phyloP scores from a whole-genome alignment of 2,888 invertebrate species.

The Odontocolon sp. region DNA sequence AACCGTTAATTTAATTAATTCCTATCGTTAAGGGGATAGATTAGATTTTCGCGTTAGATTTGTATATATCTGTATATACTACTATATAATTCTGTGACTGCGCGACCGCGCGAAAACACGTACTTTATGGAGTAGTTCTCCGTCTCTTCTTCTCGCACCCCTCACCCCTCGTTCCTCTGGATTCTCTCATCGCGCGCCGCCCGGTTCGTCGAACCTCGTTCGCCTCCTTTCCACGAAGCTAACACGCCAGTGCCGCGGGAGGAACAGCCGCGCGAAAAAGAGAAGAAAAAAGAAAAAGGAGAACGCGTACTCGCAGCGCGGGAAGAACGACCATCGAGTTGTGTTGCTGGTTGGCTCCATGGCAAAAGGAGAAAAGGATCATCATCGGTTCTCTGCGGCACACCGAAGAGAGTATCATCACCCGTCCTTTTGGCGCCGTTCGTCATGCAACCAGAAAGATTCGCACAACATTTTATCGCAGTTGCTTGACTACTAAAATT shows the following conservation, averaged over 20 bases:
- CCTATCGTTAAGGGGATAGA: background rate
- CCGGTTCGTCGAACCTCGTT: constrained; percentile 51
- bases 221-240: constrained; percentile 49
- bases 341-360: background rate
- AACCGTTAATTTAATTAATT: constrained; percentile 11
- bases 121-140: constrained; percentile 37
- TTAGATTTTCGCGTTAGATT: background rate
- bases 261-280: constrained; percentile 36
- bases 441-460: background rate
- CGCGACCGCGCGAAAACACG: constrained; percentile 26
- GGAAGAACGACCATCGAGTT: constrained; percentile 27
- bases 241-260: constrained; percentile 48
- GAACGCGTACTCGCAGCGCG: constrained; percentile 40
- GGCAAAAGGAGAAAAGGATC: constrained; percentile 33
- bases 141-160: background rate
- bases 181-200: constrained; percentile 41
- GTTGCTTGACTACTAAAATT: background rate
- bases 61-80: background rate
- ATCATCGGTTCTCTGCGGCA: background rate
- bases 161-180: constrained; percentile 15
- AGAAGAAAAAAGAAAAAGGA: constrained; percentile 32
- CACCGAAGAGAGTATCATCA: background rate
- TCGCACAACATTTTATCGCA: background rate
- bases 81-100: constrained; percentile 16
- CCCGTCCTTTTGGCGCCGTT: constrained; percentile 23